Evolutionary conservation across 2,888 invertebrate genomes (phyloP).

Genomic region (Lasioglossum villosulum): DNA sequence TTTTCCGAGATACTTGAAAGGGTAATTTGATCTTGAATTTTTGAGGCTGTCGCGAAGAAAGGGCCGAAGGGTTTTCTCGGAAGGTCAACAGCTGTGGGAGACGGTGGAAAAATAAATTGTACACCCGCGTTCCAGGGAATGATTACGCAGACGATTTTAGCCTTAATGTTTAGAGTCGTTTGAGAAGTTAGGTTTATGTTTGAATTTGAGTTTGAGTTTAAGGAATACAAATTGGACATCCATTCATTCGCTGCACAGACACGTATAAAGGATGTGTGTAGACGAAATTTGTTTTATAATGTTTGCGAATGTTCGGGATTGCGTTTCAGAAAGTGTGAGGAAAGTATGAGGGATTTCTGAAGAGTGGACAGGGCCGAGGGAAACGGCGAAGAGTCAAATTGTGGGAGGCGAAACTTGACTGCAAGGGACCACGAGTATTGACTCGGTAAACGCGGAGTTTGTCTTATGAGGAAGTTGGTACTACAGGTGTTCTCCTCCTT

Average conservation of each 20-base stretch:
- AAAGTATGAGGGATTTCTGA: background rate
- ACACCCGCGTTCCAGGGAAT: too few relatives aligned
- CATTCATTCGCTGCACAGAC: background rate
- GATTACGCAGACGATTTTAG: too few relatives aligned
- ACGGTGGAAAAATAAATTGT: too few relatives aligned
- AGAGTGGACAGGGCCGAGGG: background rate
- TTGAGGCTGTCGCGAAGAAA: background rate
- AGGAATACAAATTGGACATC: background rate
- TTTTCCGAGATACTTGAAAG: background rate
- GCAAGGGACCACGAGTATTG: conserved; percentile 9
- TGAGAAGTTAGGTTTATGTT: background rate
- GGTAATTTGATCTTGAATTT: background rate
- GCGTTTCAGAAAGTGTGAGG: background rate
- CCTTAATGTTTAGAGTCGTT: background rate
- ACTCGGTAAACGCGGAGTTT: conserved; percentile 12
- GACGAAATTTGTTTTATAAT: background rate
- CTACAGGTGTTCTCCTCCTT: conserved; percentile 1
- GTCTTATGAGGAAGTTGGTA: conserved; percentile 16
- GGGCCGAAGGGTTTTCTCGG: background rate
- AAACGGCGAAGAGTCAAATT: background rate
- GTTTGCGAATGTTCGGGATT: background rate
- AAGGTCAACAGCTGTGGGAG: too few relatives aligned
- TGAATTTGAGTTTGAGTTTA: background rate
- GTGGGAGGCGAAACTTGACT: background rate
- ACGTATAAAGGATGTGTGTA: background rate